A percentile compares a stretch with the other conserved stretches of the same genome.
Conservation (phyloP, 2,113 vertebrate genomes). For the Muntiacus reevesi region DNA sequence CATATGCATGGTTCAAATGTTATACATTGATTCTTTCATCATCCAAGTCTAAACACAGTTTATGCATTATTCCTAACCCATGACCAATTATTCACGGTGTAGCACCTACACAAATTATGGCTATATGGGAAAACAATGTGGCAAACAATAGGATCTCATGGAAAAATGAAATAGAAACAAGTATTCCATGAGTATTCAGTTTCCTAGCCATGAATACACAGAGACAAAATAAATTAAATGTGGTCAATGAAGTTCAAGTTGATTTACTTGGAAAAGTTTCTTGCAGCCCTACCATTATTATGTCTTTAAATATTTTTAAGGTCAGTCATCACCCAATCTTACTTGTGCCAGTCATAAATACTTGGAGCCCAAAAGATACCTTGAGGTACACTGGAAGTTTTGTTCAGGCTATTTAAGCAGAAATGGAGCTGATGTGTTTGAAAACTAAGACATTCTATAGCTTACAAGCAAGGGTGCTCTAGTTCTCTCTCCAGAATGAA, state of each 20-base stretch:
- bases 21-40: no score
- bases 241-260: not conserved
- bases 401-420: accelerated
- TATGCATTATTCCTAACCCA: accelerated
- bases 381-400: accelerated
- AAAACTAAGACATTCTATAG: not conserved
- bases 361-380: not conserved
- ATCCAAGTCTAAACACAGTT: not conserved
- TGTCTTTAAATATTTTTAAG: not conserved
- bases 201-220: not conserved
- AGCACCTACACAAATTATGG: not conserved
- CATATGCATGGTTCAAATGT: not conserved
- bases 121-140: not conserved
- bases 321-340: not conserved
- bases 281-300: not conserved
- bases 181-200: not conserved
- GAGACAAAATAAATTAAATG: not conserved
- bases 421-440: not conserved
- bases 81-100: accelerated
- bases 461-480: not conserved
- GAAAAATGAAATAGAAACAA: not conserved
- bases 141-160: not conserved
- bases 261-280: not conserved
- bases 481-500: not conserved
- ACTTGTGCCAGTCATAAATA: no score